Evolutionary conservation across 2,113 vertebrate genomes (phyloP).

Genomic region (Aphelocoma coerulescens): DNA sequence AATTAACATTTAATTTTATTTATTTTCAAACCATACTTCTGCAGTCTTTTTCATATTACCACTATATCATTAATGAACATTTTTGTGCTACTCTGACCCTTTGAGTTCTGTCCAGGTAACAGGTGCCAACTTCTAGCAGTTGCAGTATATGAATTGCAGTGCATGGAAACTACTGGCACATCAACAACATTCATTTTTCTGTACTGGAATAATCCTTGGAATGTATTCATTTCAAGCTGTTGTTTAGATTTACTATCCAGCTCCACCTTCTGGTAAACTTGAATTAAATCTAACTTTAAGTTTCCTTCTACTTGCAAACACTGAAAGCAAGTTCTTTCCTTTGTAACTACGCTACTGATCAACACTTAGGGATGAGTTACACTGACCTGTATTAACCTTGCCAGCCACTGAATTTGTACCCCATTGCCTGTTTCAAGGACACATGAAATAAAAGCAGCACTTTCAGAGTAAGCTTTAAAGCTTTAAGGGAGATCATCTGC

Average conservation of each 20-base stretch:
- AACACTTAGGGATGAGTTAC: neutral
- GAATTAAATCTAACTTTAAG: neutral
- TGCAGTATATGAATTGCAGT: neutral
- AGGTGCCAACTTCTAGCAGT: neutral
- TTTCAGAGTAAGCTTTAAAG: neutral
- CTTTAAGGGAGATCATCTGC: neutral
- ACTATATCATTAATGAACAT: neutral
- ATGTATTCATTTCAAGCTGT: neutral
- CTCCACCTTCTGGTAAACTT: conserved; percentile 63
- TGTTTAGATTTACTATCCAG: conserved; percentile 55
- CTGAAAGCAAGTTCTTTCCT: neutral
- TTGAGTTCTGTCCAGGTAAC: neutral
- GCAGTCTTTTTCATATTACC: neutral
- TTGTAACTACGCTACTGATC: neutral
- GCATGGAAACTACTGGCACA: neutral
- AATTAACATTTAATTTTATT: neutral
- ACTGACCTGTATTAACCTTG: neutral
- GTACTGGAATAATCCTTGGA: neutral
- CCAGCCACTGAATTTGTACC: neutral
- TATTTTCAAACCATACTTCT: neutral
- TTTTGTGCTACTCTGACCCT: neutral
- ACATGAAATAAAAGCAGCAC: neutral
- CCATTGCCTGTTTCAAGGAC: neutral
- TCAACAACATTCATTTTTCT: neutral
- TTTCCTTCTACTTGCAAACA: neutral